Evolutionary conservation across 2,113 vertebrate species (phyloP).

Genomic region (Dasyornis broadbenti): DNA sequence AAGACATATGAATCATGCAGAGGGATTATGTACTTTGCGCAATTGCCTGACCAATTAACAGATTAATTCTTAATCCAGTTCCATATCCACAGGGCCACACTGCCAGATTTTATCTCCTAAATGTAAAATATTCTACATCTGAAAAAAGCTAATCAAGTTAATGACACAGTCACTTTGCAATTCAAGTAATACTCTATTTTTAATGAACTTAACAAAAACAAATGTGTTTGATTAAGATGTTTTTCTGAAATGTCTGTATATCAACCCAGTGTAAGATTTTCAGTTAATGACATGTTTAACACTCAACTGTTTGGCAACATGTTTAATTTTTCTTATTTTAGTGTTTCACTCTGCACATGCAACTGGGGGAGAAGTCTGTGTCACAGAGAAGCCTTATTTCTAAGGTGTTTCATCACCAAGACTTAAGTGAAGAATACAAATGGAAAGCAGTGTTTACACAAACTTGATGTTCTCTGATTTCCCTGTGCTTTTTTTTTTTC

Average conservation of each 20-base stretch:
- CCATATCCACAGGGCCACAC: background rate
- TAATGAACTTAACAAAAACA: slow-evolving; percentile 18
- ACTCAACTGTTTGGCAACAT: background rate
- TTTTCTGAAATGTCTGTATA: background rate
- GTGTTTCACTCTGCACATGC: background rate
- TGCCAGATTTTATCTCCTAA: slow-evolving; percentile 47
- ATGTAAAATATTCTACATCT: slow-evolving; percentile 29
- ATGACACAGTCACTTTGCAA: background rate
- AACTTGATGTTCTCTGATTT: background rate
- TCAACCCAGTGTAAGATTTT: background rate
- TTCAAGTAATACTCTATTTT: slow-evolving; percentile 24
- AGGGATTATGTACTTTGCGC: slow-evolving; percentile 36
- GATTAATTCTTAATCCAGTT: slow-evolving; percentile 46
- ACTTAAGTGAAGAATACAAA: slow-evolving; percentile 9
- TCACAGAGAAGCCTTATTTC: background rate
- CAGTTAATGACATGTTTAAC: slow-evolving; percentile 2
- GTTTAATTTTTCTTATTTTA: slow-evolving; percentile 24
- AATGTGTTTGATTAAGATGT: background rate
- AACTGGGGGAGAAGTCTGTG: background rate
- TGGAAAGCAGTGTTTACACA: slow-evolving; percentile 43
- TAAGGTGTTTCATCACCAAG: slow-evolving; percentile 16
- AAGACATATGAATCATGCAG: background rate
- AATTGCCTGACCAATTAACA: slow-evolving; percentile 17
- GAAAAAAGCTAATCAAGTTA: slow-evolving; percentile 36
- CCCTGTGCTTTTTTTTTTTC: slow-evolving; percentile 26